Conservation (phyloP, 1,140 invertebrate species). For the Papilio polyxenes region DNA sequence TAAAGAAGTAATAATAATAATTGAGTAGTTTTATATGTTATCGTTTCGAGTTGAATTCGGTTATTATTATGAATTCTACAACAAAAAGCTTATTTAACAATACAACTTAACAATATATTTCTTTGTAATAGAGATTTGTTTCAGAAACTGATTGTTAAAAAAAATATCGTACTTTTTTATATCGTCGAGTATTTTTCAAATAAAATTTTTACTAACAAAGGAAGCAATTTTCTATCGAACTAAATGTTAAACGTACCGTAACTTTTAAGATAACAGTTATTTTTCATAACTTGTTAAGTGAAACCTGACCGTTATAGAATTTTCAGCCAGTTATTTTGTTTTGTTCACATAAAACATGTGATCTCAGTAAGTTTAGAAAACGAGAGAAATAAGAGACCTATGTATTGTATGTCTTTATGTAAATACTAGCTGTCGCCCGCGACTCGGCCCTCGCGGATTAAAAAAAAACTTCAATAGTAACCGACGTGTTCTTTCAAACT, state of each 20-base stretch:
- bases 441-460: too few species aligned
- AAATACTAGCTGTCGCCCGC: too few species aligned
- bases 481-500: too few species aligned
- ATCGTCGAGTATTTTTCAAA: background rate
- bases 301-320: background rate
- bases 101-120: background rate
- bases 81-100: background rate
- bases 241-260: background rate
- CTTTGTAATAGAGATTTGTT: background rate
- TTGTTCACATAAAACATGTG: too few species aligned
- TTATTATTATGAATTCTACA: background rate
- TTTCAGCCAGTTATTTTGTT: too few species aligned
- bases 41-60: background rate
- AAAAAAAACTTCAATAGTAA: too few species aligned
- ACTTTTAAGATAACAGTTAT: background rate
- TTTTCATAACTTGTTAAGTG: background rate
- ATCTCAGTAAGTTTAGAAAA: too few species aligned
- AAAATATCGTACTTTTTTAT: background rate
- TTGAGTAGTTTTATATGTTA: background rate
- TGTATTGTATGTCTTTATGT: too few species aligned
- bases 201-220: conserved; percentile 7
- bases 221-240: conserved; percentile 17
- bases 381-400: too few species aligned
- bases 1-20: too few species aligned
- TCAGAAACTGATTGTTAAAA: conserved; percentile 13